Conservation (phyloP, 2,113 vertebrate genomes). For the Mionectes macconnelli region DNA sequence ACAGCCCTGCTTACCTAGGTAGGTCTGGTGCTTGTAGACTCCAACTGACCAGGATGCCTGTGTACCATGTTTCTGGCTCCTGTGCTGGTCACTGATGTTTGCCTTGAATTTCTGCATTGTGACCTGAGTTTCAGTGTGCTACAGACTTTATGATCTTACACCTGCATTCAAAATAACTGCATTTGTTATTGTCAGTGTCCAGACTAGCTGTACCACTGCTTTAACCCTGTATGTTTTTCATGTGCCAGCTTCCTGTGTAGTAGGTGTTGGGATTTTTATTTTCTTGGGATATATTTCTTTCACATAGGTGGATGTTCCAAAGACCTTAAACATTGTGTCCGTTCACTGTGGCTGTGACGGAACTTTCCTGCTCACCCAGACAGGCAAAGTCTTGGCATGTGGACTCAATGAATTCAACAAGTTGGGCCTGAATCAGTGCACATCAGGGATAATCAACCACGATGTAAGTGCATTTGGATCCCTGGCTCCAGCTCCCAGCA, state of each 20-base stretch:
- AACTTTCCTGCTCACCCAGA: slow-evolving; percentile 92
- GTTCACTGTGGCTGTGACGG: slow-evolving; percentile 93
- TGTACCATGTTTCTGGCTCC: background rate
- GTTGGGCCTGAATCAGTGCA: slow-evolving; percentile 92
- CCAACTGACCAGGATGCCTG: background rate
- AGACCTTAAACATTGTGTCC: slow-evolving; percentile 85
- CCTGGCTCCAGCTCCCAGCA: background rate
- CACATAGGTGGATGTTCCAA: slow-evolving; percentile 87
- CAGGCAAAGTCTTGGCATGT: slow-evolving; percentile 94
- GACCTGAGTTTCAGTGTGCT: background rate
- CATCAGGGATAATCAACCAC: slow-evolving; percentile 94
- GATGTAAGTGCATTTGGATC: slow-evolving; percentile 68
- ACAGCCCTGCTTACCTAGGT: background rate
- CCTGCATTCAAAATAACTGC: background rate
- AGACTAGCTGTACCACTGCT: background rate
- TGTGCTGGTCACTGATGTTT: background rate
- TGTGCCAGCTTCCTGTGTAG: background rate
- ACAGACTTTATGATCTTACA: background rate
- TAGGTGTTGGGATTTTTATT: background rate
- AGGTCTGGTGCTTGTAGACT: background rate
- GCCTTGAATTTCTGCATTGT: background rate
- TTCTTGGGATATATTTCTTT: background rate
- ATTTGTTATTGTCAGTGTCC: background rate
- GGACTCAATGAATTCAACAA: slow-evolving; percentile 98
- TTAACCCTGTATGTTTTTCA: background rate